phyloP scores from a whole-genome alignment of 2,113 vertebrate genomes.

The Todiramphus saurophagus region DNA sequence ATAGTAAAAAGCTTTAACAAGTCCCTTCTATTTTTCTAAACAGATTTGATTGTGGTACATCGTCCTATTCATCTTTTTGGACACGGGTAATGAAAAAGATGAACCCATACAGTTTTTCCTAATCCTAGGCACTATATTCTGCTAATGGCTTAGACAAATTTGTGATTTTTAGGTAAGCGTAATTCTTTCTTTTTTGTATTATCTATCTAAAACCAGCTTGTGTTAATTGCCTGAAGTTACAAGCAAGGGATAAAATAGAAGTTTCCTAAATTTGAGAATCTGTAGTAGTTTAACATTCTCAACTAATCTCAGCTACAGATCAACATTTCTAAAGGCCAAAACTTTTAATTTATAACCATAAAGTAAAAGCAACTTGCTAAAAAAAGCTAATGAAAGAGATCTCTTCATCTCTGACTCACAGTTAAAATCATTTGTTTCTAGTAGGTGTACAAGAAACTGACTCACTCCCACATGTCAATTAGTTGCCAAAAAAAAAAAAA shows the following conservation, averaged over 20 bases:
- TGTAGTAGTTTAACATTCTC: background rate
- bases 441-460: slow-evolving; percentile 2
- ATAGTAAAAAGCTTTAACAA: background rate
- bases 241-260: background rate
- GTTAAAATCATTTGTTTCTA: background rate
- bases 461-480: background rate
- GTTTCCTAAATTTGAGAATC: background rate
- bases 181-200: background rate
- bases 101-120: background rate
- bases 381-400: background rate
- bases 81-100: background rate
- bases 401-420: slow-evolving; percentile 2
- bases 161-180: background rate
- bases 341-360: background rate
- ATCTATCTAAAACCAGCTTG: background rate
- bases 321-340: background rate
- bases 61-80: background rate
- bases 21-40: background rate
- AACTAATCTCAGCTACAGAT: background rate
- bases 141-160: background rate
- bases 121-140: background rate
- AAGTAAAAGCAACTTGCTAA: slow-evolving; percentile 4
- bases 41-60: background rate
- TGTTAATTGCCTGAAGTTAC: background rate
- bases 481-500: background rate